Evolutionary conservation across 2,888 invertebrate species (phyloP).

Genomic region (Campoplex nolae): DNA sequence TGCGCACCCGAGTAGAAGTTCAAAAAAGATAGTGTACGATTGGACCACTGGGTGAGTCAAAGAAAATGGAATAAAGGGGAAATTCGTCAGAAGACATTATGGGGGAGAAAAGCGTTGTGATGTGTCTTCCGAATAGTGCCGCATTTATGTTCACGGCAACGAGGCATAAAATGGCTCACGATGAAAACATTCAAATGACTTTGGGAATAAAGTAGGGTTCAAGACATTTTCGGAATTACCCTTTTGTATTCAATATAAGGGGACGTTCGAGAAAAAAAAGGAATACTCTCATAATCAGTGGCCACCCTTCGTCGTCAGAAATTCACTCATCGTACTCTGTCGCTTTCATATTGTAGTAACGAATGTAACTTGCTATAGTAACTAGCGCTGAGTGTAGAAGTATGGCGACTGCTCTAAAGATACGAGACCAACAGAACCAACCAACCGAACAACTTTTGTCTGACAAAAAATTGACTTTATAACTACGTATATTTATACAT

Average conservation of each 20-base stretch:
- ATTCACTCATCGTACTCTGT: not conserved
- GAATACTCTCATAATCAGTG: slow-evolving; percentile 77
- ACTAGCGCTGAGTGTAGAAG: slow-evolving; percentile 1
- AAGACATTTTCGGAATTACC: not conserved
- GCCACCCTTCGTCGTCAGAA: slow-evolving; percentile 69
- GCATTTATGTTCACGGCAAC: not conserved
- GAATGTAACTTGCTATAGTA: not conserved
- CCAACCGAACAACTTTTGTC: slow-evolving; percentile 5
- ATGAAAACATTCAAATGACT: not conserved
- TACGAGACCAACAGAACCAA: not conserved
- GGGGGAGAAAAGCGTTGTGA: not conserved
- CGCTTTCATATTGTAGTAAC: not conserved
- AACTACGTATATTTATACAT: not conserved
- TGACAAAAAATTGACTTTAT: slow-evolving; percentile 1
- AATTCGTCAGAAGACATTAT: not conserved
- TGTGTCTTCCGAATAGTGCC: not conserved
- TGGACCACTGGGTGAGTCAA: slow-evolving; percentile 6
- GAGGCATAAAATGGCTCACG: not conserved
- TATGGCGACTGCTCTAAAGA: slow-evolving; percentile 23
- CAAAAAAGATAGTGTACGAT: slow-evolving; percentile 5
- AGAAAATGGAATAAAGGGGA: not conserved
- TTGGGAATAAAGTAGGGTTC: not conserved
- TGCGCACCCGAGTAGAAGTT: slow-evolving; percentile 19
- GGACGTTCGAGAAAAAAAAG: slow-evolving; percentile 11
- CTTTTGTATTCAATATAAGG: not conserved